These are phyloP conservation scores for Entosphenus tridentatus DNA, from an alignment of 2,113 vertebrate species.

Conservation along the genomic window DNA sequence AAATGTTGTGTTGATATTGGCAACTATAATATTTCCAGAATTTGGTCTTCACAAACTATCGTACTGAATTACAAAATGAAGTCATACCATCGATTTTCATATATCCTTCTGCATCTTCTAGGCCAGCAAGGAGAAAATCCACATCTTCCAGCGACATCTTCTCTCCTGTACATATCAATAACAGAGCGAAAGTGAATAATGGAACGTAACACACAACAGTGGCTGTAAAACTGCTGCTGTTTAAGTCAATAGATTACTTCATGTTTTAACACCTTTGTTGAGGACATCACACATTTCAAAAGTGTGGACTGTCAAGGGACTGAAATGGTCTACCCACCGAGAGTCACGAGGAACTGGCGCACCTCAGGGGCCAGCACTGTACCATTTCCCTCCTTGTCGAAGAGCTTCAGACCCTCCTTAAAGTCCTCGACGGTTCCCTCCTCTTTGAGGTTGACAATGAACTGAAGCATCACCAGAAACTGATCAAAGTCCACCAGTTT, in stretches of 20 bases:
- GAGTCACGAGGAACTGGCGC: not conserved
- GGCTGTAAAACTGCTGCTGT: no score
- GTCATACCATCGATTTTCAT: not conserved
- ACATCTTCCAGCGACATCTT: constrained; percentile 1
- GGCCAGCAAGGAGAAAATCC: not conserved
- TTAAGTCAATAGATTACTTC: no score
- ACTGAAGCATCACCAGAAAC: not conserved
- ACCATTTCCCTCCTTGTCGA: constrained; percentile 4
- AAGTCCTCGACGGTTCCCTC: constrained; percentile 1
- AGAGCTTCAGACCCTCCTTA: not conserved
- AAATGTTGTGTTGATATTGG: no score
- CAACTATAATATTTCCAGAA: no score
- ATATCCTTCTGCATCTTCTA: constrained; percentile 1
- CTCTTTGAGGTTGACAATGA: not conserved
- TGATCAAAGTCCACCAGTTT: constrained; percentile 1
- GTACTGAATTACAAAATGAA: not conserved
- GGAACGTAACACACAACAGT: no score
- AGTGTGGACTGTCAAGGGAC: no score
- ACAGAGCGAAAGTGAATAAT: no score
- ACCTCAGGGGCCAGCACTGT: constrained; percentile 2
- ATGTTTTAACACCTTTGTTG: no score
- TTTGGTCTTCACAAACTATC: no score
- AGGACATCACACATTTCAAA: no score
- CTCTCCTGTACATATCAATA: not conserved
- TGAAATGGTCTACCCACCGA: not conserved